These are phyloP conservation scores for Drosophila arawakana DNA, from an alignment of 1,140 invertebrate species.

Conservation along the genomic window DNA sequence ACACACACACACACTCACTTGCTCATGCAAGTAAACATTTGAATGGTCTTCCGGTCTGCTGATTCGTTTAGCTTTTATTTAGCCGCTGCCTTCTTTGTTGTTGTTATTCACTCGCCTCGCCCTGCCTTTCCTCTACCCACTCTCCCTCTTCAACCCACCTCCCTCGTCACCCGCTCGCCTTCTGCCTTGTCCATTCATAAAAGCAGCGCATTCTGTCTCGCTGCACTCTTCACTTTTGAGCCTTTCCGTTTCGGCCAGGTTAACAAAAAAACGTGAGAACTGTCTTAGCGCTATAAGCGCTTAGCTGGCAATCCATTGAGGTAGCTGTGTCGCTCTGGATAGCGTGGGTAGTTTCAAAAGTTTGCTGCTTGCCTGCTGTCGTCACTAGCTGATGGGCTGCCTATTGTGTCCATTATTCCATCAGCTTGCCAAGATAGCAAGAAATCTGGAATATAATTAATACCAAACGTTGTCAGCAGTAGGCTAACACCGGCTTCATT, in stretches of 20 bases:
- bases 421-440: too few species aligned
- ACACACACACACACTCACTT: conserved; percentile 21
- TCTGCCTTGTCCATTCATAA: conserved; percentile 51
- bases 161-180: not conserved
- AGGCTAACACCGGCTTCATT: too few species aligned
- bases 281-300: conserved; percentile 23
- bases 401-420: too few species aligned
- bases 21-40: conserved; percentile 60
- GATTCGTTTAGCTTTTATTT: conserved; percentile 73
- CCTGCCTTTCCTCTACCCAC: not conserved
- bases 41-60: conserved; percentile 74
- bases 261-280: conserved; percentile 26
- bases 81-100: conserved; percentile 24
- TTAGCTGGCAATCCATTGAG: conserved; percentile 2
- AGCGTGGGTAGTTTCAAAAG: conserved; percentile 17
- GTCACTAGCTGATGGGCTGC: too few species aligned
- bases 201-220: conserved; percentile 24
- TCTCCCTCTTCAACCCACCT: not conserved
- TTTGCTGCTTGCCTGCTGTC: not conserved
- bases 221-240: conserved; percentile 39
- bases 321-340: conserved; percentile 3
- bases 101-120: conserved; percentile 19
- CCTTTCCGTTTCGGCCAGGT: conserved; percentile 19
- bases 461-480: too few species aligned
- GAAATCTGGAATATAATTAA: too few species aligned